phyloP scores from a whole-genome alignment of 2,113 vertebrate genomes.

The Catharus bicknelli region DNA sequence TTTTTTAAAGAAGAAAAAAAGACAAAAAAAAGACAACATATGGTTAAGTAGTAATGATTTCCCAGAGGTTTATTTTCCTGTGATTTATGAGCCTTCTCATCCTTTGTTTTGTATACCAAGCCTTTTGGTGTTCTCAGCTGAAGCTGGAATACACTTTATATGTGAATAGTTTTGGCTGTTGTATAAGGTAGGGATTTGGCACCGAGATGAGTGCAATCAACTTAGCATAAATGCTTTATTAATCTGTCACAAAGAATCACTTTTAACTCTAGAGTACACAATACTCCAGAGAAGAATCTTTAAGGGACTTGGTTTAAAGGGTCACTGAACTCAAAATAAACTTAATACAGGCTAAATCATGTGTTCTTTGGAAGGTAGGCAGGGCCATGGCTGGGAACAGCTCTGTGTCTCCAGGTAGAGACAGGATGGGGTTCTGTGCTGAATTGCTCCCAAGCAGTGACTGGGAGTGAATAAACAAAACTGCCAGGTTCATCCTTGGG shows the following conservation, averaged over 20 bases:
- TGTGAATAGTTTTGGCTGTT: not conserved
- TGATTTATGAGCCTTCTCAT: not conserved
- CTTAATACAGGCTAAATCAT: not conserved
- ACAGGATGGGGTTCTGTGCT: not conserved
- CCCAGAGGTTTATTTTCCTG: not conserved
- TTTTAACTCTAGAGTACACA: not conserved
- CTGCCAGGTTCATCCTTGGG: not conserved
- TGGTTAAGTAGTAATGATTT: not conserved
- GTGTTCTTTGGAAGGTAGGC: not conserved
- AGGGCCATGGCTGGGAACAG: not conserved
- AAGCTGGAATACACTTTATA: not conserved
- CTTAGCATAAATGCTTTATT: conserved; percentile 7
- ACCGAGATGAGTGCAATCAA: not conserved
- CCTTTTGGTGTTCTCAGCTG: not conserved
- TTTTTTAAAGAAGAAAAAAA: not conserved
- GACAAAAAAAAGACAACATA: not conserved
- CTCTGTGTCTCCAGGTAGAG: not conserved
- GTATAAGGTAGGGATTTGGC: not conserved
- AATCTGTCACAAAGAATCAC: not conserved
- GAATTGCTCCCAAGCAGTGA: not conserved
- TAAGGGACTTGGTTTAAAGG: not conserved
- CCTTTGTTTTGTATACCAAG: not conserved
- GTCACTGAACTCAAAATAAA: not conserved
- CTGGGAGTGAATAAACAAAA: not conserved
- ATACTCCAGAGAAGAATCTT: not conserved